These are phyloP conservation scores for Rhinoptilus africanus DNA, from an alignment of 2,113 vertebrate species.

Conservation along the genomic window DNA sequence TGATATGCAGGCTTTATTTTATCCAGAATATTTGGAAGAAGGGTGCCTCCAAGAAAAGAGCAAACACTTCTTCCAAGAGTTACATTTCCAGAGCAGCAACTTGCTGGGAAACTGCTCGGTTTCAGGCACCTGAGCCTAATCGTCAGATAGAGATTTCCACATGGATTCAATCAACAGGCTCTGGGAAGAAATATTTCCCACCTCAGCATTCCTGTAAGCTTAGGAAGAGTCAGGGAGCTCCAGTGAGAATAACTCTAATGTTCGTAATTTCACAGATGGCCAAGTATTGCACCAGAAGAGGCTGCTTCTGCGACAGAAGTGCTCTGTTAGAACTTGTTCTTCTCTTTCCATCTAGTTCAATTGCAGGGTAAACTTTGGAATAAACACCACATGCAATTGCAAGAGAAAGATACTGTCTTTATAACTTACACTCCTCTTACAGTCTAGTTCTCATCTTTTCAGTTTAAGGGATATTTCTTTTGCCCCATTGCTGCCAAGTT, in stretches of 20 bases:
- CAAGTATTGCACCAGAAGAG: not conserved
- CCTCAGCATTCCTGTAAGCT: not conserved
- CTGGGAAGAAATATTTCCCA: not conserved
- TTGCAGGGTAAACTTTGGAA: not conserved
- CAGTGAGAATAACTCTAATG: not conserved
- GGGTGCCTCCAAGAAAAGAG: not conserved
- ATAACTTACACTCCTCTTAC: rapidly evolving
- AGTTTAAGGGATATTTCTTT: not conserved
- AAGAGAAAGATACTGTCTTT: not conserved
- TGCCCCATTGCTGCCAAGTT: not conserved
- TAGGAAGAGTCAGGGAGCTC: not conserved
- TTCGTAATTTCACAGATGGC: conserved; percentile 35
- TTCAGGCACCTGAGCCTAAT: not conserved
- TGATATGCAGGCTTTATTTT: not conserved
- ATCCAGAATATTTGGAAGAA: not conserved
- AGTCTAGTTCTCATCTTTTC: not conserved
- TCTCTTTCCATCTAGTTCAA: not conserved
- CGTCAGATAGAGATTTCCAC: not conserved
- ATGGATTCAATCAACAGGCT: not conserved
- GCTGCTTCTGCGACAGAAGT: not conserved
- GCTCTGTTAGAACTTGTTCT: not conserved
- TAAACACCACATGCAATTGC: not conserved
- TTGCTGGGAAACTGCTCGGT: not conserved
- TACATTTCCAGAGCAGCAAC: not conserved
- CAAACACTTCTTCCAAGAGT: not conserved